Base-by-base conservation (phyloP, 2,888 invertebrate genomes). In the Onthophagus sagittarius region DNA sequence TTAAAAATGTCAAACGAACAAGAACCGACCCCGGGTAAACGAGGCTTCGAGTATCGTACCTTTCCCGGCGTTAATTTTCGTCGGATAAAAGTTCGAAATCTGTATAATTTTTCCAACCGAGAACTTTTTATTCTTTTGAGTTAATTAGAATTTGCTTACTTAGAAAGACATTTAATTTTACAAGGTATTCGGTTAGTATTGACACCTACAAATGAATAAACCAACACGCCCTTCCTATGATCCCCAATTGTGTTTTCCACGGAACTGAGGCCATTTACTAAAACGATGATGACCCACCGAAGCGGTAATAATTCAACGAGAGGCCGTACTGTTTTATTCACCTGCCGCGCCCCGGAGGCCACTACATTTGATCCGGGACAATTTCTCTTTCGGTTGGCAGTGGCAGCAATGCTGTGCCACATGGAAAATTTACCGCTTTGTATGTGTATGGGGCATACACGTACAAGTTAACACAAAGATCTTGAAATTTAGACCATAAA, bases 1-100 rank as follows among this genome's bases (percentile, higher is more conserved):
- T 67, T 67, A 67, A 67, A 67, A 67, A 67, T 67, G 32, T 67
- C 67, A 23, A 67, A 23, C n/a, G 23, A 32, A 23, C 31, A 23
- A 67, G 23, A 14, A 67, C 7, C 7, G 39, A 53, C 23, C 23
- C 23, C 2, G 39, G 11, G 39, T 53, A 53, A 53, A 53, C 39
- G 4, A 67, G 31, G 31, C 23, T 67, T 67, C 31, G 5, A 11
- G 39, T 53, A 23, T 23, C 23, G 23, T 23, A 23, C 23, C 23
- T 23, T 3, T 23, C 23, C 23, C 39, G 39, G 39, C 6, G 39
- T 53, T 53, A 53, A 53, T 53, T 53, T 53, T 53, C 39, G 1
- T 9, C 39, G 39, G 39, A 53, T 53, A 11, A 53, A 53, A 53
- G 11, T 53, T 53, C 39, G 7, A 7, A 53, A 53, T 53, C 39